Evolutionary conservation across 2,113 vertebrate genomes (phyloP).

Genomic region (Caranx ignobilis): DNA sequence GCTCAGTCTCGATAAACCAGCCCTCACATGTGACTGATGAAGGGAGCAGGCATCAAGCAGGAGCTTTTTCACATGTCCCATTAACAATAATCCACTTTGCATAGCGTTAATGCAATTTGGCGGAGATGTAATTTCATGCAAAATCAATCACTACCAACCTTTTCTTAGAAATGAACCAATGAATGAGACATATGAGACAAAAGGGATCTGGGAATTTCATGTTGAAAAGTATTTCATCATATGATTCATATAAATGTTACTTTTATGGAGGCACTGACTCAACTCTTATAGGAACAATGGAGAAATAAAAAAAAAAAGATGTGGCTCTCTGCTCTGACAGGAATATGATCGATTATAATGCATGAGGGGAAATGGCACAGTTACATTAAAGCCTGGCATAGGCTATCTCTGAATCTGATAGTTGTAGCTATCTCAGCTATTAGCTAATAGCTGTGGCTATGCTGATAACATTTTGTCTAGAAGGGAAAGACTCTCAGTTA

Average conservation of each 20-base stretch:
- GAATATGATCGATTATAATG: constrained; percentile 74
- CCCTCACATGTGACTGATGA: constrained; percentile 66
- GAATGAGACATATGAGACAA: constrained; percentile 32
- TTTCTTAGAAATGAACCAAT: constrained; percentile 53
- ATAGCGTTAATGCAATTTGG: constrained; percentile 69
- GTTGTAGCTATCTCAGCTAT: constrained; percentile 68
- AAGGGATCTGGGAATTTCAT: constrained; percentile 46
- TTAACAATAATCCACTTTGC: constrained; percentile 79
- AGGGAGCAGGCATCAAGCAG: constrained; percentile 46
- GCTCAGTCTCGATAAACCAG: constrained; percentile 53
- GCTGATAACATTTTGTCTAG: constrained; percentile 67
- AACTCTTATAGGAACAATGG: constrained; percentile 39
- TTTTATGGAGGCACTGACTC: constrained; percentile 39
- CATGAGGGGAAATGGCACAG: constrained; percentile 73
- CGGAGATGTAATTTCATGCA: constrained; percentile 70
- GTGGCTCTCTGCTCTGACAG: constrained; percentile 51
- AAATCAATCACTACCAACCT: constrained; percentile 67
- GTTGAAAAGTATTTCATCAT: constrained; percentile 31
- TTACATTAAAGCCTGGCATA: constrained; percentile 67
- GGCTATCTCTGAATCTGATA: constrained; percentile 71
- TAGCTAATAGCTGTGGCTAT: constrained; percentile 75
- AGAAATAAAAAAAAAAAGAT: constrained; percentile 51
- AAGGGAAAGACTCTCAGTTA: constrained; percentile 38
- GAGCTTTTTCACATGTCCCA: constrained; percentile 66
- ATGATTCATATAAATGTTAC: constrained; percentile 42